Conservation (phyloP, 2,113 vertebrate species). For the Lucifuga dentata region DNA sequence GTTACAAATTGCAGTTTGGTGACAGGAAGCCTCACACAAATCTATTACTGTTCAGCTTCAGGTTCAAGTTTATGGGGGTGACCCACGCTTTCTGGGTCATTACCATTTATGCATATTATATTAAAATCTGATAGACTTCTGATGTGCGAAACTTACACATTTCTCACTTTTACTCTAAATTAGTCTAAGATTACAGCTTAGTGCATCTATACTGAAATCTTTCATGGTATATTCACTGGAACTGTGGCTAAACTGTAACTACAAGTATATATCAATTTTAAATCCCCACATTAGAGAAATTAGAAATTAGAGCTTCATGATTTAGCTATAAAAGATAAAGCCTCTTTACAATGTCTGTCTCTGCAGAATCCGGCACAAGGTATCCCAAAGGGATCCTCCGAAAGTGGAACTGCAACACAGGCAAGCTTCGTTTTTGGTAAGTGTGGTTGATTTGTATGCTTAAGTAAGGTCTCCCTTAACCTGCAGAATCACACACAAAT, state of each 20-base stretch:
- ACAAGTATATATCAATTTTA: too few species aligned
- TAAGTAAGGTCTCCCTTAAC: too few species aligned
- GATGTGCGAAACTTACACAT: too few species aligned
- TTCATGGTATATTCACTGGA: not conserved
- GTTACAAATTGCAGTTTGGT: conserved; percentile 58
- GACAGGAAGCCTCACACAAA: conserved; percentile 31
- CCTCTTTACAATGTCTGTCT: too few species aligned
- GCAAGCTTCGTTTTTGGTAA: conserved; percentile 77
- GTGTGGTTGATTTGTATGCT: not conserved
- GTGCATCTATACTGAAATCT: not conserved
- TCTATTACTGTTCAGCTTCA: conserved; percentile 17
- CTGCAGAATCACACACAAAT: too few species aligned
- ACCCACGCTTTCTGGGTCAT: conserved; percentile 7
- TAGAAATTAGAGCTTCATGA: too few species aligned
- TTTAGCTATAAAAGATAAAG: too few species aligned
- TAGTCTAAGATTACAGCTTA: not conserved
- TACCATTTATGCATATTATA: too few species aligned
- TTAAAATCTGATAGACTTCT: too few species aligned
- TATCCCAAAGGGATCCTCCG: conserved; percentile 62
- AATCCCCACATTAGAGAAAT: too few species aligned
- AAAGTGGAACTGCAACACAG: conserved; percentile 48
- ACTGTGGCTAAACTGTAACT: too few species aligned
- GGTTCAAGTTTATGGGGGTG: conserved; percentile 16
- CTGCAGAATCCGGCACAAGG: conserved; percentile 69
- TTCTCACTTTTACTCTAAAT: not conserved